Evolutionary conservation across 2,888 invertebrate species (phyloP), one percentile per base, ranked within the genome.

Genomic region (Zaprionus obscuricornis): DNA sequence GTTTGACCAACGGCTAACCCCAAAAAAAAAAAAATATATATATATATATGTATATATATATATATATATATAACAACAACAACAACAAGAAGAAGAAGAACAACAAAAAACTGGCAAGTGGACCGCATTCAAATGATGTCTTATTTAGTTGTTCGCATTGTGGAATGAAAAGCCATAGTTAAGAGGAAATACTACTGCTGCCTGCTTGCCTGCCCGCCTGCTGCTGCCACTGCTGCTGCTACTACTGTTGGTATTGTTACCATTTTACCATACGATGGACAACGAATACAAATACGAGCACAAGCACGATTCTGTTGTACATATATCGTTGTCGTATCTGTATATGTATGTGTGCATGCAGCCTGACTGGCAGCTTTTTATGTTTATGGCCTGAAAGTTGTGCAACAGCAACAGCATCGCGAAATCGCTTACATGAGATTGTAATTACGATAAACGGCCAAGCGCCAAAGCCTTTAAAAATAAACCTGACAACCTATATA

Each of bases 391-490:
- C 75, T 57, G 46, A 69, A 77, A 65, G 83, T 81, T 86, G 85
- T 86, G 85, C 78, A 77, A 77, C 77, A 77, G 85, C 78, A 77
- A 77, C 77, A 77, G 85, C 86, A 86, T 81, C 82, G 85, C 75
- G 76, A 55, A 74, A 74, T 67, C 75, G 83, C 81, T 71, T 74
- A 82, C 85, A 82, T 73, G 83, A 85, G 86, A 82, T 82, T 78
- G 86, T 82, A 86, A 83, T 83, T 83, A 86, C 85, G 82, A 86
- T 83, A 83, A 85, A 78, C 69, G 81, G 65, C 27, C 39, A 36
- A 70, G 57, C 65, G 72, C 52, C 59, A 67, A 67, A 60, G 76
- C 63, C 75, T 75, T 78, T 69, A 59, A 65, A 69, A 56, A 74
- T 70, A 66, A 74, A 78, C 64, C 66, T 69, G 49, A 36, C n/a